A percentile compares a stretch with the other conserved stretches of the same genome.
Conservation (phyloP, 2,888 invertebrate genomes). For the Prosopocoilus inquinatus region DNA sequence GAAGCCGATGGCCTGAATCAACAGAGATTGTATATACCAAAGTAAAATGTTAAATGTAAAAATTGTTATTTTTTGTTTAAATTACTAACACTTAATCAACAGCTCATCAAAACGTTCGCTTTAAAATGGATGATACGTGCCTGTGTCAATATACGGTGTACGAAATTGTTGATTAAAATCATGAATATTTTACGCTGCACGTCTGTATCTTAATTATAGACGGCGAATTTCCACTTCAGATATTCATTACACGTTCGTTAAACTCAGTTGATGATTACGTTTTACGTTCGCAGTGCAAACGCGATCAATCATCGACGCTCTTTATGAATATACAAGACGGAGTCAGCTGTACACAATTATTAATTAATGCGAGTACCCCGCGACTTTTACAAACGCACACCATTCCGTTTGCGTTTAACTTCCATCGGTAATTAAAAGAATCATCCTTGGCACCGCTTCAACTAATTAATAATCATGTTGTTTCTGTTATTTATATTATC, state of each 20-base stretch:
- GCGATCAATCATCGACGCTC: constrained; percentile 34
- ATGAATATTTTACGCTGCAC: constrained; percentile 20
- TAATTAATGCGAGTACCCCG: constrained; percentile 28
- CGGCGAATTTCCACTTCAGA: constrained; percentile 32
- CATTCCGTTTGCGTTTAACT: constrained; percentile 24
- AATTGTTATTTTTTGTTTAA: too few species aligned
- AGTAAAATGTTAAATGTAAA: too few species aligned
- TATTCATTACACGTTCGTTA: constrained; percentile 37
- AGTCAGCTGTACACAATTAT: constrained; percentile 34
- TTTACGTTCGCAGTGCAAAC: constrained; percentile 32
- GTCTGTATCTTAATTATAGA: constrained; percentile 27
- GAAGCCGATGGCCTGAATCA: too few species aligned
- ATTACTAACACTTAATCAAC: too few species aligned
- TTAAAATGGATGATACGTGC: background rate
- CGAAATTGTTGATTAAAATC: constrained; percentile 20
- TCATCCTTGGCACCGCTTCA: constrained; percentile 25
- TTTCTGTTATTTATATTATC: constrained; percentile 26
- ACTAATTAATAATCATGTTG: constrained; percentile 27
- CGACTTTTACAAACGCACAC: constrained; percentile 21
- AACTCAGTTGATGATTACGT: constrained; percentile 34
- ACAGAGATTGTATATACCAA: too few species aligned
- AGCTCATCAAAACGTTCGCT: background rate
- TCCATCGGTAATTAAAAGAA: constrained; percentile 19
- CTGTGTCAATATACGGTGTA: constrained; percentile 13
- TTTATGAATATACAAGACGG: constrained; percentile 35